Evolutionary conservation across 2,113 vertebrate genomes (phyloP).

Genomic region (Urocolius indicus): DNA sequence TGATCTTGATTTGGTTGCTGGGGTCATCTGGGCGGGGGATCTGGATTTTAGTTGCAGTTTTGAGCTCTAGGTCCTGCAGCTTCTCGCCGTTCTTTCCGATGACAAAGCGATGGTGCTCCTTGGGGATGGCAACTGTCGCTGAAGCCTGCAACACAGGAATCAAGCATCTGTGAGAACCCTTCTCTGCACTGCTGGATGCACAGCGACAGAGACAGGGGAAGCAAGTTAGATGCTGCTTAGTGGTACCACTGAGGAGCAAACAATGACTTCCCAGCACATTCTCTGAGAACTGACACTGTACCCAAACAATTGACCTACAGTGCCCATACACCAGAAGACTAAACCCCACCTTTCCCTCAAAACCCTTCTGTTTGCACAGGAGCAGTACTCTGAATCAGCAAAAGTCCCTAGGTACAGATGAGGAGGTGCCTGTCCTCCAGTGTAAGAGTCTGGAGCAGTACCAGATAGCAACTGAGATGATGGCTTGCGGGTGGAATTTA

Average conservation of each 20-base stretch:
- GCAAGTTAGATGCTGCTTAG: not conserved
- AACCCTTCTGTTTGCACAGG: not conserved
- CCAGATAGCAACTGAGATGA: not conserved
- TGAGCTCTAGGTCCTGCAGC: conserved; percentile 97
- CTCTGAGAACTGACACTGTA: not conserved
- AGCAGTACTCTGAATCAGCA: not conserved
- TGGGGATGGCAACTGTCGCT: conserved; percentile 95
- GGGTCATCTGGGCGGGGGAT: conserved; percentile 96
- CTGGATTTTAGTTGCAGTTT: conserved; percentile 99
- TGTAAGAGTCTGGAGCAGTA: not conserved
- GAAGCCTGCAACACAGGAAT: conserved; percentile 82
- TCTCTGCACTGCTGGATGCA: not conserved
- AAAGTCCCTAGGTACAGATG: not conserved
- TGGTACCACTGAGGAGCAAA: not conserved
- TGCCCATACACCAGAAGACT: not conserved
- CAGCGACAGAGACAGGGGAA: not conserved
- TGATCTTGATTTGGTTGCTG: conserved; percentile 99
- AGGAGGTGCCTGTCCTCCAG: not conserved
- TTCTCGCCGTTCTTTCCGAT: conserved; percentile 99
- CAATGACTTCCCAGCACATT: not conserved
- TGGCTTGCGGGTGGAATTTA: not conserved
- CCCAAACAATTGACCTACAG: not conserved
- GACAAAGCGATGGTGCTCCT: conserved; percentile 98
- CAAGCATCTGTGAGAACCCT: not conserved
- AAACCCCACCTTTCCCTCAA: not conserved